Conservation (phyloP, 2,797 vertebrate genomes). For the Semotilus atromaculatus region DNA sequence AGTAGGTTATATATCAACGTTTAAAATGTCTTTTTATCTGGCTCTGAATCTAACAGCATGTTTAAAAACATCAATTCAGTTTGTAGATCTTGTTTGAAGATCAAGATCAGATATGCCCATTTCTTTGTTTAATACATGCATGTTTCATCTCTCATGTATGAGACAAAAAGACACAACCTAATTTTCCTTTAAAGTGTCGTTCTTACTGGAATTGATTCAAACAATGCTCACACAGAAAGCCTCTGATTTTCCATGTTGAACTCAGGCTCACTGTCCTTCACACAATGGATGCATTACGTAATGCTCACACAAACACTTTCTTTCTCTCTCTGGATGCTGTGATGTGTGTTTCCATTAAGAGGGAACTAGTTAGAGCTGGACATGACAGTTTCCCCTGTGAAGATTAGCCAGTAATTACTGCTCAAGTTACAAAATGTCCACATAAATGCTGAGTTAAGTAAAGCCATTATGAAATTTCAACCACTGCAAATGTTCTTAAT, state of each 20-base stretch:
- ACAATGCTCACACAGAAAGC: not conserved
- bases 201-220: not conserved
- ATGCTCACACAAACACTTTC: conserved; percentile 21
- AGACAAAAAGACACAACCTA: not conserved
- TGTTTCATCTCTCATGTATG: not conserved
- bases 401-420: not conserved
- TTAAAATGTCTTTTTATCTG: not conserved
- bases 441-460: not conserved
- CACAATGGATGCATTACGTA: conserved; percentile 29
- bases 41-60: not conserved
- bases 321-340: conserved; percentile 37
- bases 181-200: not conserved
- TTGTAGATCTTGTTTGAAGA: not conserved
- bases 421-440: not conserved
- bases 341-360: conserved; percentile 20
- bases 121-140: not conserved
- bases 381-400: not conserved
- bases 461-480: not conserved
- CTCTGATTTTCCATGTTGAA: conserved; percentile 20
- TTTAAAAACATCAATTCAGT: not conserved
- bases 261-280: not conserved
- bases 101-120: not conserved
- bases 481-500: not conserved
- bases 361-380: conserved; percentile 14
- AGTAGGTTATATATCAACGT: not conserved